Conservation (phyloP, 2,888 invertebrate genomes). For the Silvanus unidentatus region DNA sequence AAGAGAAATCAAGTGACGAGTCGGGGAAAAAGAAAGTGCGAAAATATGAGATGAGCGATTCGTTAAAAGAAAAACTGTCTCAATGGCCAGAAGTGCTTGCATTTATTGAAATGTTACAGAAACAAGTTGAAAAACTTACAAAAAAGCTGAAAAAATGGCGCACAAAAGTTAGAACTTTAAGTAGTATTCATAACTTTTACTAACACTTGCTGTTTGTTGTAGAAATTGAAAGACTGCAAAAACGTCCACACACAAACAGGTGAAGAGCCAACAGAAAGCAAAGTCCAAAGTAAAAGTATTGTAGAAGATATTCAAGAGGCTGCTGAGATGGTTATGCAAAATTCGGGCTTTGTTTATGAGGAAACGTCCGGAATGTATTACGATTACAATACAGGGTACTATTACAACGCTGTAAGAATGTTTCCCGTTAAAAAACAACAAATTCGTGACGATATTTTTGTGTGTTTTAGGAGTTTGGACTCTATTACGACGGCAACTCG, state of each 20-base stretch:
- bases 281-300: conserved; percentile 46
- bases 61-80: conserved; percentile 41
- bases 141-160: conserved; percentile 55
- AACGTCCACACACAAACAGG: conserved; percentile 32
- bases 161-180: conserved; percentile 48
- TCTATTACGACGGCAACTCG: conserved; percentile 84
- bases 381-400: conserved; percentile 82
- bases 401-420: conserved; percentile 85
- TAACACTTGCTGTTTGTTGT: not conserved
- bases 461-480: conserved; percentile 66
- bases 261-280: conserved; percentile 8
- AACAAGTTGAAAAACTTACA: conserved; percentile 53
- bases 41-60: not conserved
- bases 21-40: too few relatives aligned
- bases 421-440: too few relatives aligned
- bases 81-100: conserved; percentile 56
- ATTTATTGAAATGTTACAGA: conserved; percentile 54
- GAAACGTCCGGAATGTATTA: conserved; percentile 83
- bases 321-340: conserved; percentile 66
- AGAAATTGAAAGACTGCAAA: conserved; percentile 13
- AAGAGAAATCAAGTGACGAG: too few relatives aligned
- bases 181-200: too few relatives aligned
- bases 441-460: too few relatives aligned
- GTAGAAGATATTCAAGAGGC: conserved; percentile 72
- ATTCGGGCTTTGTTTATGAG: conserved; percentile 79